Evolutionary conservation across 1,140 invertebrate species (phyloP).

Genomic region (Drosophila orosa): DNA sequence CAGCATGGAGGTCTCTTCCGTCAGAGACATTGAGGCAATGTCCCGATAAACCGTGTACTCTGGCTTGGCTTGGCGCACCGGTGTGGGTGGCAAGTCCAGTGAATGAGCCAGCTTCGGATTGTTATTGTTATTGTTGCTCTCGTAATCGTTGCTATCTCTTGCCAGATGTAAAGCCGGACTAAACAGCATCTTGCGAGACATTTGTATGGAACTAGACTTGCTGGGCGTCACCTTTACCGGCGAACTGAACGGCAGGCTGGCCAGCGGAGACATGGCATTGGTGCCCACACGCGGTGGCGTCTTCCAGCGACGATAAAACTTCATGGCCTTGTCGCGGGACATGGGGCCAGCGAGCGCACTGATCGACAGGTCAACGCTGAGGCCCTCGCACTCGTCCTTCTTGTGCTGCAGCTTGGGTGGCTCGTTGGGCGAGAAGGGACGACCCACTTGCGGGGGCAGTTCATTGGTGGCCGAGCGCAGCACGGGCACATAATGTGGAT

Average conservation of each 20-base stretch:
- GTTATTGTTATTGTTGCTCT: constrained; percentile 9
- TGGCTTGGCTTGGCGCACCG: constrained; percentile 2
- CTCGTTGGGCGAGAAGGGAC: constrained; percentile 88
- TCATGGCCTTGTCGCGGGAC: constrained; percentile 89
- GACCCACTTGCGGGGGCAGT: constrained; percentile 88
- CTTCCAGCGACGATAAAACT: constrained; percentile 92
- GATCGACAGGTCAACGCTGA: constrained; percentile 89
- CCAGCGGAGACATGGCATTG: constrained; percentile 51
- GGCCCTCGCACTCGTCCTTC: constrained; percentile 85
- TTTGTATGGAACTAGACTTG: background rate
- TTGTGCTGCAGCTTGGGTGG: constrained; percentile 86
- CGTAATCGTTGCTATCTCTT: constrained; percentile 8
- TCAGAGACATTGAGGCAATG: background rate
- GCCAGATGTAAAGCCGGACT: background rate
- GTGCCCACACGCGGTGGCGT: constrained; percentile 87
- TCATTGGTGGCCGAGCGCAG: constrained; percentile 90
- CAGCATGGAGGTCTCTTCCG: constrained; percentile 18
- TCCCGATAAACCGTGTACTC: constrained; percentile 5
- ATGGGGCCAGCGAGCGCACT: constrained; percentile 94
- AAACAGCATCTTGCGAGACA: constrained; percentile 10
- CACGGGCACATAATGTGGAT: constrained; percentile 94
- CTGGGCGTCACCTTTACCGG: constrained; percentile 58
- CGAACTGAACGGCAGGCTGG: constrained; percentile 32
- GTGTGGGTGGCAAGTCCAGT: background rate
- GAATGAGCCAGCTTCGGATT: background rate